phyloP scores from a whole-genome alignment of 2,888 invertebrate species.

The Nemoura dubitans region DNA sequence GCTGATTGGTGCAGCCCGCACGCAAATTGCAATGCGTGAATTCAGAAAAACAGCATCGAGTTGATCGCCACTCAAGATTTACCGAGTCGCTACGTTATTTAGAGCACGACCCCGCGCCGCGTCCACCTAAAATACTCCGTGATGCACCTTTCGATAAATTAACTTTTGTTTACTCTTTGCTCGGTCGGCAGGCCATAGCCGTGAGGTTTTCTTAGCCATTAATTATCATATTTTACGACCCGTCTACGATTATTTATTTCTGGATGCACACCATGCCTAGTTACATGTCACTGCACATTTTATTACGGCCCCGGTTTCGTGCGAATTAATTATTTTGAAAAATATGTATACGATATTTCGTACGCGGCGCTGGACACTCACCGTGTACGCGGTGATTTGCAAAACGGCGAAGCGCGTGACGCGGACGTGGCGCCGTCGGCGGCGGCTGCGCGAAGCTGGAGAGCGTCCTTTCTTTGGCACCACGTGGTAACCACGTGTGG shows the following conservation, averaged over 20 bases:
- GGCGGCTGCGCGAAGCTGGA: neutral
- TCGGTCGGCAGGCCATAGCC: neutral
- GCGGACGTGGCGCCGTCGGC: neutral
- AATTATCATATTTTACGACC: neutral
- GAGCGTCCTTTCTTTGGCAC: neutral
- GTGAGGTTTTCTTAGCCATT: neutral
- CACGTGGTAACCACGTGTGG: neutral
- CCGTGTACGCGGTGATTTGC: neutral
- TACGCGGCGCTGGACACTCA: neutral
- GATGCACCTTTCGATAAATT: slow-evolving; percentile 7
- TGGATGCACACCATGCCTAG: neutral
- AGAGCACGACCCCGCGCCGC: neutral
- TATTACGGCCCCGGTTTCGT: neutral
- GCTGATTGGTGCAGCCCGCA: neutral
- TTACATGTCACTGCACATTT: neutral
- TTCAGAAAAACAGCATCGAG: neutral
- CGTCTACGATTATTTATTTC: neutral
- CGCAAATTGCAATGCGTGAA: neutral
- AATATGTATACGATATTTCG: neutral
- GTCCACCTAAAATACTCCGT: neutral
- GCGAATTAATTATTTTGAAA: neutral
- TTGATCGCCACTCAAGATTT: neutral
- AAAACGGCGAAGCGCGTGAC: neutral
- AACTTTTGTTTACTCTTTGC: slow-evolving; percentile 1
- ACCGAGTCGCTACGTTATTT: neutral